phyloP scores from a whole-genome alignment of 2,888 invertebrate genomes.

The Margaritifera margaritifera region DNA sequence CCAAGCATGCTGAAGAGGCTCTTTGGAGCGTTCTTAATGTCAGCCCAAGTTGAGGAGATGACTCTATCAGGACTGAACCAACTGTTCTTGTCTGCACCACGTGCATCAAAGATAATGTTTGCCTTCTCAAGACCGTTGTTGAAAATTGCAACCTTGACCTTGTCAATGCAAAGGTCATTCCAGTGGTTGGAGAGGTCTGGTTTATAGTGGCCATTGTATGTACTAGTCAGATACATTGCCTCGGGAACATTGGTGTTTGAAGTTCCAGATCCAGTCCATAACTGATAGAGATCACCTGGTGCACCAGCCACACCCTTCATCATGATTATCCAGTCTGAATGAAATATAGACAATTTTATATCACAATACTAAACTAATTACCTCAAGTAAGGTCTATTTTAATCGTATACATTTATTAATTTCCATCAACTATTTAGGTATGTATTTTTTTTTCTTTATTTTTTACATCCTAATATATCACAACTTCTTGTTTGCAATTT shows the following conservation, averaged over 20 bases:
- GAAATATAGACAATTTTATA: no score
- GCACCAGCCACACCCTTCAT: constrained; percentile 55
- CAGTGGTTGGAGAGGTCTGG: constrained; percentile 48
- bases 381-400: no score
- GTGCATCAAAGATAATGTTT: constrained; percentile 47
- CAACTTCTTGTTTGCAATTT: no score
- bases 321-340: constrained; percentile 44
- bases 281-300: constrained; percentile 46
- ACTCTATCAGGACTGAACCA: constrained; percentile 43
- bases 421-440: no score
- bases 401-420: no score
- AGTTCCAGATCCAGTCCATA: constrained; percentile 40
- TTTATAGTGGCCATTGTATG: constrained; percentile 49
- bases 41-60: constrained; percentile 45
- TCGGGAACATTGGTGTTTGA: constrained; percentile 43
- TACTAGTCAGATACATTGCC: constrained; percentile 47
- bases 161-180: constrained; percentile 45
- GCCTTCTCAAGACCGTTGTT: constrained; percentile 49
- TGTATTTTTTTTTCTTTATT: no score
- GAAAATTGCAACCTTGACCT: constrained; percentile 49
- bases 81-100: constrained; percentile 43
- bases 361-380: no score
- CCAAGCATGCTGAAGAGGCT: constrained; percentile 44
- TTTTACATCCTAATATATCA: no score
- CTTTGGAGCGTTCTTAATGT: constrained; percentile 41